Percentiles rank a stretch among this genome's conserved stretches.
phyloP scores from a whole-genome alignment of 2,888 invertebrate genomes.

The Agrilus mali region DNA sequence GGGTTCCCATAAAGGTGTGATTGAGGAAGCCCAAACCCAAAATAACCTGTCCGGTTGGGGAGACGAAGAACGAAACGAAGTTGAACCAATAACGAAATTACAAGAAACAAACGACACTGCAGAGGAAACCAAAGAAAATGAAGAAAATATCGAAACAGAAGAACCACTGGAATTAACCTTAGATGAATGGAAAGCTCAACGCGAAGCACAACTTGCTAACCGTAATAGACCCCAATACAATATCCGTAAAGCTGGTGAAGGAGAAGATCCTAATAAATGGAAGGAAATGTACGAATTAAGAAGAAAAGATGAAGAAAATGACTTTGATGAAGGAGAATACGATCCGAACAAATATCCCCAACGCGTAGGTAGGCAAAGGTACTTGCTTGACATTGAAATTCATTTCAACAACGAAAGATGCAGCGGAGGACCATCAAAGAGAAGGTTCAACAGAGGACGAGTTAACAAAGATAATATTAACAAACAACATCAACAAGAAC shows the following conservation, averaged over 20 bases:
- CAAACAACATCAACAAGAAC: conserved; percentile 28
- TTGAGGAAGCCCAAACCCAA: conserved; percentile 37
- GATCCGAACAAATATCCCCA: conserved; percentile 63
- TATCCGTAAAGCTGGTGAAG: conserved; percentile 78
- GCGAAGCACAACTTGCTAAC: conserved; percentile 59
- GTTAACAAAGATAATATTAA: conserved; percentile 44
- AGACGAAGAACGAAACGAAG: conserved; percentile 33
- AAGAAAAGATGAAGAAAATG: conserved; percentile 51
- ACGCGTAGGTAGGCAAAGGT: conserved; percentile 67
- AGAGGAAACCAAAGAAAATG: conserved; percentile 8
- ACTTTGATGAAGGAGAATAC: conserved; percentile 32
- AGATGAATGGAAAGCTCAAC: conserved; percentile 79
- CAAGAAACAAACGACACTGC: neutral
- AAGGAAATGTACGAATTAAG: conserved; percentile 68
- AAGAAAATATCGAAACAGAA: conserved; percentile 41
- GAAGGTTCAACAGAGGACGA: conserved; percentile 41
- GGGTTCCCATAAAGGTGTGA: conserved; percentile 77
- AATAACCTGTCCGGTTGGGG: conserved; percentile 7
- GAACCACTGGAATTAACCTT: conserved; percentile 70
- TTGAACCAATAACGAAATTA: conserved; percentile 8
- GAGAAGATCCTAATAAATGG: conserved; percentile 75
- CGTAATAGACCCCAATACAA: conserved; percentile 73
- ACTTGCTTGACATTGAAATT: conserved; percentile 67
- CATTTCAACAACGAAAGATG: conserved; percentile 64
- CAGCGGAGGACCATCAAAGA: conserved; percentile 32